Percentiles rank a stretch among this genome's conserved stretches.
Conservation (phyloP, 2,113 vertebrate species). For the Dasyprocta punctata region DNA sequence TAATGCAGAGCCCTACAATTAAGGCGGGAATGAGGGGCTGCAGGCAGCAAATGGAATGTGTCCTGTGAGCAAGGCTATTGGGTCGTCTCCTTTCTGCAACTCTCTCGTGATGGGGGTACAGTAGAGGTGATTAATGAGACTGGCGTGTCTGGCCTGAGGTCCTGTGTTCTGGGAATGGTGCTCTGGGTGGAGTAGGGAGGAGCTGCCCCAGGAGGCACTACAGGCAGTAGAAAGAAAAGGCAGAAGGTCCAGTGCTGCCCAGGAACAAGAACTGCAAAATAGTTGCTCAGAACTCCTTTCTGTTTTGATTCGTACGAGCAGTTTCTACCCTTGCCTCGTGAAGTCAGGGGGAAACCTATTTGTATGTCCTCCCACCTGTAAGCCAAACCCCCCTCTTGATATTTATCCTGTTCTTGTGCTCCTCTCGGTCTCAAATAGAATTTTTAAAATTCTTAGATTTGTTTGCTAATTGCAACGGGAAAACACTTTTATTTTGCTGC, state of each 20-base stretch:
- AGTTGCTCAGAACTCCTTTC: neutral
- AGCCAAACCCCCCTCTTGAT: neutral
- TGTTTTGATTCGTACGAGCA: neutral
- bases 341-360: conserved; percentile 27
- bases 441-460: conserved; percentile 39
- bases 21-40: conserved; percentile 76
- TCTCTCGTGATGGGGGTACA: conserved; percentile 23
- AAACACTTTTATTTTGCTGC: conserved; percentile 13
- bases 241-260: neutral
- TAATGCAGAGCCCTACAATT: conserved; percentile 80
- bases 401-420: conserved; percentile 46
- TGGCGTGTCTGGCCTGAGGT: conserved; percentile 26
- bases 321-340: conserved; percentile 11
- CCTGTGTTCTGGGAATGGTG: conserved; percentile 54
- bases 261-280: neutral
- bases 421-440: conserved; percentile 53
- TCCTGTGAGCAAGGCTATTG: conserved; percentile 47
- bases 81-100: conserved; percentile 32
- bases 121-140: conserved; percentile 63
- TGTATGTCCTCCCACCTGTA: conserved; percentile 13
- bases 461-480: conserved; percentile 28
- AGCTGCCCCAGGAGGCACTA: neutral
- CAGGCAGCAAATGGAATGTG: conserved; percentile 68
- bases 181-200: neutral
- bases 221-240: neutral